These are phyloP conservation scores for Rousettus madagascariensis DNA, from an alignment of 2,797 vertebrate genomes.

Conservation along the genomic window DNA sequence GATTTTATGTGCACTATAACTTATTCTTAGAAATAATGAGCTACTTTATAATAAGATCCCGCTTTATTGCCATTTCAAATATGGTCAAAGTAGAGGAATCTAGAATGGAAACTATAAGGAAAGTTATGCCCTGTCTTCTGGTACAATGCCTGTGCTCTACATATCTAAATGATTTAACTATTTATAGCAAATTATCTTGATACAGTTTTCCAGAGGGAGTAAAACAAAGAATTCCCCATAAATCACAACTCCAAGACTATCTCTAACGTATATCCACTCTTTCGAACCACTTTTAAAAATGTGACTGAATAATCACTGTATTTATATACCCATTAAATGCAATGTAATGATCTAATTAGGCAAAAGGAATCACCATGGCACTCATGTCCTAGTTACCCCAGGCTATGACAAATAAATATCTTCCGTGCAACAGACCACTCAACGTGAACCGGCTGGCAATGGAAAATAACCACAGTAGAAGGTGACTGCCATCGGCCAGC, in stretches of 20 bases:
- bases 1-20: background rate
- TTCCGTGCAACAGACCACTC: background rate
- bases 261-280: background rate
- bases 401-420: conserved; percentile 29
- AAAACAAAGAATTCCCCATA: background rate
- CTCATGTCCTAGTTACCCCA: background rate
- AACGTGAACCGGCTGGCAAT: background rate
- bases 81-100: background rate
- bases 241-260: conserved; percentile 2
- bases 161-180: background rate
- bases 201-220: background rate
- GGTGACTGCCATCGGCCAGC: background rate
- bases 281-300: conserved; percentile 22
- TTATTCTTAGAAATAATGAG: background rate
- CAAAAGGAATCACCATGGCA: conserved; percentile 19
- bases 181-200: background rate
- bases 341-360: conserved; percentile 25
- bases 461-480: background rate
- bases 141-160: background rate
- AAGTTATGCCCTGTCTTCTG: background rate
- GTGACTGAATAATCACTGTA: background rate
- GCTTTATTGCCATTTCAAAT: conserved; percentile 29
- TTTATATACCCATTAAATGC: conserved; percentile 54
- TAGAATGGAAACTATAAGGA: background rate
- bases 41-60: background rate